phyloP scores from a whole-genome alignment of 2,113 vertebrate species.

The Xiphias gladius region DNA sequence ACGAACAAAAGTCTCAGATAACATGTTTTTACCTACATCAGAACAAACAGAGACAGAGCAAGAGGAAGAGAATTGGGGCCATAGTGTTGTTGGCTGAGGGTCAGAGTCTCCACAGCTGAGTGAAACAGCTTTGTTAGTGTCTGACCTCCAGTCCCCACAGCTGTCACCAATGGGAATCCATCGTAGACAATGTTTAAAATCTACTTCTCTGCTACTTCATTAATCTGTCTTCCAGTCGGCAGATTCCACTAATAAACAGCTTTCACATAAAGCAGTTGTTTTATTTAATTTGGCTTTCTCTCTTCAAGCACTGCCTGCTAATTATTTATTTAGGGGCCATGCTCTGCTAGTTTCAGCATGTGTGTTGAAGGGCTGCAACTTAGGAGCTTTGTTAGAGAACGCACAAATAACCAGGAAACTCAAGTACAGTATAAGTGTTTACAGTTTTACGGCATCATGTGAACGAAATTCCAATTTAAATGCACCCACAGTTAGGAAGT shows the following conservation, averaged over 20 bases:
- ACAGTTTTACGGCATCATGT: conserved; percentile 27
- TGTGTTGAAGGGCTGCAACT: conserved; percentile 54
- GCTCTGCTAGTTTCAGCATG: conserved; percentile 61
- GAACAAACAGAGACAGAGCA: conserved; percentile 60
- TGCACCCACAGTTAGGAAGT: background rate
- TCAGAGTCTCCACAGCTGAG: conserved; percentile 73
- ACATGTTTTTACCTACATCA: conserved; percentile 52
- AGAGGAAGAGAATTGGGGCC: conserved; percentile 50
- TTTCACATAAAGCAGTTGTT: conserved; percentile 75
- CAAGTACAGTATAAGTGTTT: conserved; percentile 20
- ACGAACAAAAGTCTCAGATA: conserved; percentile 32
- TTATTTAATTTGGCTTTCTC: conserved; percentile 70
- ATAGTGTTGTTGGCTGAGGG: conserved; percentile 64
- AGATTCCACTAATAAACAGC: conserved; percentile 75
- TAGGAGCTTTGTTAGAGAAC: conserved; percentile 43
- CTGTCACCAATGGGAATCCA: conserved; percentile 62
- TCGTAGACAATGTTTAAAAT: conserved; percentile 80
- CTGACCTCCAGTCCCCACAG: conserved; percentile 61
- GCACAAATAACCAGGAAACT: conserved; percentile 51
- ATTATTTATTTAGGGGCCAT: conserved; percentile 78
- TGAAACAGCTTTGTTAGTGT: conserved; percentile 68
- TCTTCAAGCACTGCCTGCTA: conserved; percentile 62
- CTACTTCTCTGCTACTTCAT: conserved; percentile 76
- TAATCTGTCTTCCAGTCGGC: conserved; percentile 71
- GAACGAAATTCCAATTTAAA: conserved; percentile 33